Evolutionary conservation across 1,140 invertebrate genomes (phyloP).

Genomic region (Drosophila ogumai): DNA sequence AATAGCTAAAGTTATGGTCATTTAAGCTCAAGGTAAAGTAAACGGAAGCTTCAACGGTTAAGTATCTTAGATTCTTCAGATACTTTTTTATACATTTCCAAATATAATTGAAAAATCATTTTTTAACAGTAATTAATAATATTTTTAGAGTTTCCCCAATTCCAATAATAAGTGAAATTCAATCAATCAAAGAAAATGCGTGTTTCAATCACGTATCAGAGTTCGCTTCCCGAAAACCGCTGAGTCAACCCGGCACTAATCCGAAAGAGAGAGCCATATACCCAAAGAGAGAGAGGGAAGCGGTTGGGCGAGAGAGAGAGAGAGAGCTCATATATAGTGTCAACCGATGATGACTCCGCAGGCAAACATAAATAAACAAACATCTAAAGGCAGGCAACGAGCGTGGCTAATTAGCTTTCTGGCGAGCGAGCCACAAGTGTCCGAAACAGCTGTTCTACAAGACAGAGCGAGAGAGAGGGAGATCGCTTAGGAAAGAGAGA

Average conservation of each 20-base stretch:
- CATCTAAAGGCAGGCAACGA: conserved; percentile 45
- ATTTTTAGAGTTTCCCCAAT: neutral
- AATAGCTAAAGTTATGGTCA: neutral
- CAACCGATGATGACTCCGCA: conserved; percentile 45
- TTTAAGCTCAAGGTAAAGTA: neutral
- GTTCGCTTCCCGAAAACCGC: conserved; percentile 26
- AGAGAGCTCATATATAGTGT: conserved; percentile 27
- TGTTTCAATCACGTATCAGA: conserved; percentile 8
- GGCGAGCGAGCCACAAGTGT: conserved; percentile 51
- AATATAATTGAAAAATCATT: neutral
- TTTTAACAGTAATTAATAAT: neutral
- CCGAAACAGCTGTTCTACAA: conserved; percentile 47
- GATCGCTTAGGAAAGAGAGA: neutral
- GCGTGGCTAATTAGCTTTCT: conserved; percentile 60
- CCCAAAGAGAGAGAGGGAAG: conserved; percentile 19
- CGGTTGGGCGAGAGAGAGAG: neutral
- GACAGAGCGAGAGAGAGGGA: conserved; percentile 4
- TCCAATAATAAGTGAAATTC: neutral
- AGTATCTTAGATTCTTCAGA: neutral
- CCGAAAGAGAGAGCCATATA: conserved; percentile 12
- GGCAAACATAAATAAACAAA: conserved; percentile 58
- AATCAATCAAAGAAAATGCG: neutral
- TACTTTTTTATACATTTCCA: too few species aligned
- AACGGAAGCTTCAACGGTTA: neutral
- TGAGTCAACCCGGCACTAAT: conserved; percentile 50